Conservation (phyloP, 2,888 invertebrate genomes). For the Scaptodrosophila latifasciaeformis region DNA sequence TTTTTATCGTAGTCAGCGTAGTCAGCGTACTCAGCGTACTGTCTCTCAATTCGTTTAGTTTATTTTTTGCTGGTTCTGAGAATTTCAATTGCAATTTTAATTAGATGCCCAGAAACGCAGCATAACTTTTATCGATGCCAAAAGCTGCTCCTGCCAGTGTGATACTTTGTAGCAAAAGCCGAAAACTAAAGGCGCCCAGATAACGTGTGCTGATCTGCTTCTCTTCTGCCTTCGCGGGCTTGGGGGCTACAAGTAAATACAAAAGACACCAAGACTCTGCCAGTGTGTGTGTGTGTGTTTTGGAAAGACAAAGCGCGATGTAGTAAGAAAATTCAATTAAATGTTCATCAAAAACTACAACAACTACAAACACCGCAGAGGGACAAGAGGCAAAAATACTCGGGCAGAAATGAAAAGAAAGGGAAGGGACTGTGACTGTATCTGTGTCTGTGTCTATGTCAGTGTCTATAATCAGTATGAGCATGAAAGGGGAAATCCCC, state of each 20-base stretch:
- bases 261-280: not conserved
- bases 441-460: conserved; percentile 22
- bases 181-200: no score
- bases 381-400: conserved; percentile 4
- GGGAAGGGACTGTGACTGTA: conserved; percentile 18
- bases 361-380: conserved; percentile 43
- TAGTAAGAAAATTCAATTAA: conserved; percentile 59
- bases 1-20: no score
- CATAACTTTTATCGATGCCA: conserved; percentile 45
- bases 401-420: conserved; percentile 20
- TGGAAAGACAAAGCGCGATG: conserved; percentile 38
- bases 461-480: conserved; percentile 44
- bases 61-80: no score
- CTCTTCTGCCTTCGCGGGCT: no score
- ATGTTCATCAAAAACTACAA: conserved; percentile 67
- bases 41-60: no score
- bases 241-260: no score
- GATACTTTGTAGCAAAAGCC: conserved; percentile 16
- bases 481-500: not conserved
- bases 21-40: no score
- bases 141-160: conserved; percentile 7
- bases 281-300: conserved; percentile 1
- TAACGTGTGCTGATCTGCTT: no score
- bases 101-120: conserved; percentile 48
- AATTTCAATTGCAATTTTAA: conserved; percentile 60